These are phyloP conservation scores for Gallinago stenura DNA, from an alignment of 2,797 vertebrate genomes.

Conservation along the genomic window DNA sequence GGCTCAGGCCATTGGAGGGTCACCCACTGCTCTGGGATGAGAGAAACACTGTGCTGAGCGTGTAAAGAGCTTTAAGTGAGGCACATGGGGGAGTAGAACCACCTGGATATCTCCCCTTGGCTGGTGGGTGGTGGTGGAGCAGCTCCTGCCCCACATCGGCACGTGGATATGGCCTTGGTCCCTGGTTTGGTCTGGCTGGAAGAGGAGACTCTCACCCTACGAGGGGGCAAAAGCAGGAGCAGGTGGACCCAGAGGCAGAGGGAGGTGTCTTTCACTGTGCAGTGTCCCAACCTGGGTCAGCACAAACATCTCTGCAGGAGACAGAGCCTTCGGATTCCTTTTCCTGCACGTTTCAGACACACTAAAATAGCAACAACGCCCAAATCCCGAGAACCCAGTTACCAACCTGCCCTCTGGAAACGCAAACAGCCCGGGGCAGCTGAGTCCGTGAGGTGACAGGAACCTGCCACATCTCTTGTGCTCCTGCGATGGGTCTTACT, in stretches of 20 bases:
- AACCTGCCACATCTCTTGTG: background rate
- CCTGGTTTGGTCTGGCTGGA: fast-evolving
- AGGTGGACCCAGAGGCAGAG: background rate
- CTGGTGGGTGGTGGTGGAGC: background rate
- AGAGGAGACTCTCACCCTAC: fast-evolving
- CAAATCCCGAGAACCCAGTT: constrained; percentile 42
- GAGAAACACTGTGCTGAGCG: background rate
- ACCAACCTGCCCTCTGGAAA: background rate
- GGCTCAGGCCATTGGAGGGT: background rate
- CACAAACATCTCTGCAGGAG: constrained; percentile 43
- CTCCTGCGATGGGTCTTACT: background rate
- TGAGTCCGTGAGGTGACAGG: background rate
- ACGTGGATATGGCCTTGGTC: background rate
- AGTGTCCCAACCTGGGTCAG: constrained; percentile 48
- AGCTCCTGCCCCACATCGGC: fast-evolving
- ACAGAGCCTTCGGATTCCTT: constrained; percentile 14
- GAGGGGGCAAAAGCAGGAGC: background rate
- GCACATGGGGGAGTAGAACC: background rate
- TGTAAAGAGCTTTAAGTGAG: background rate
- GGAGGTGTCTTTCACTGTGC: background rate
- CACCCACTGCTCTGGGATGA: background rate
- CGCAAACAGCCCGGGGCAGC: background rate
- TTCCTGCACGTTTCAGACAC: background rate
- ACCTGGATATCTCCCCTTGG: fast-evolving
- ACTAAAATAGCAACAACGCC: constrained; percentile 10